phyloP scores from a whole-genome alignment of 2,113 vertebrate species.

The Pterocles gutturalis region DNA sequence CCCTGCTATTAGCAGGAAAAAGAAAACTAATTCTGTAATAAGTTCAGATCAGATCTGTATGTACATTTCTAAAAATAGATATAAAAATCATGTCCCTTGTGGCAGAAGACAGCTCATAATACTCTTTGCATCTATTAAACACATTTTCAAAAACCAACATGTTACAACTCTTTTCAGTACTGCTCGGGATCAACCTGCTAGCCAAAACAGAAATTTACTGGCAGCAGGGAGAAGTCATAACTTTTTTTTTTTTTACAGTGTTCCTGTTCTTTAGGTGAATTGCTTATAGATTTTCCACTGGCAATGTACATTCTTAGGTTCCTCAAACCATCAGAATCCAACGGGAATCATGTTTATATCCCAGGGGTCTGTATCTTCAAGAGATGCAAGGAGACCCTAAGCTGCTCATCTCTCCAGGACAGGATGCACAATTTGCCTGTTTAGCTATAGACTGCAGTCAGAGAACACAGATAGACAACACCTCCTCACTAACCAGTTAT shows the following conservation, averaged over 20 bases:
- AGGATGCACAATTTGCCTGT: background rate
- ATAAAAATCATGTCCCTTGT: background rate
- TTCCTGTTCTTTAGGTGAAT: background rate
- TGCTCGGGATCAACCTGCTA: background rate
- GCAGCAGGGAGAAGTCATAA: background rate
- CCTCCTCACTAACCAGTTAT: background rate
- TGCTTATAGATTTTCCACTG: background rate
- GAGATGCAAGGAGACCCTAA: background rate
- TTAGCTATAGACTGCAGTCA: background rate
- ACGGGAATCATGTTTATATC: background rate
- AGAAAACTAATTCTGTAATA: background rate
- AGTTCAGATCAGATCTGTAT: background rate
- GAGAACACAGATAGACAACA: background rate
- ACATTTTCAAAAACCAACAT: background rate
- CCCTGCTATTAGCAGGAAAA: background rate
- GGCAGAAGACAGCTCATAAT: background rate
- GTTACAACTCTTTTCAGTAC: background rate
- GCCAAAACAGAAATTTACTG: background rate
- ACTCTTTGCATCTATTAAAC: background rate
- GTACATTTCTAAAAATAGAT: background rate
- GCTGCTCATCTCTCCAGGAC: background rate
- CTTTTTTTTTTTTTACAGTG: background rate
- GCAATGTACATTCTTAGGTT: background rate
- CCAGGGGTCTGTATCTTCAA: background rate
- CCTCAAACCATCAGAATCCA: background rate